Evolutionary conservation across 2,888 invertebrate species (phyloP).

Genomic region (Aleiodes leptofemur): DNA sequence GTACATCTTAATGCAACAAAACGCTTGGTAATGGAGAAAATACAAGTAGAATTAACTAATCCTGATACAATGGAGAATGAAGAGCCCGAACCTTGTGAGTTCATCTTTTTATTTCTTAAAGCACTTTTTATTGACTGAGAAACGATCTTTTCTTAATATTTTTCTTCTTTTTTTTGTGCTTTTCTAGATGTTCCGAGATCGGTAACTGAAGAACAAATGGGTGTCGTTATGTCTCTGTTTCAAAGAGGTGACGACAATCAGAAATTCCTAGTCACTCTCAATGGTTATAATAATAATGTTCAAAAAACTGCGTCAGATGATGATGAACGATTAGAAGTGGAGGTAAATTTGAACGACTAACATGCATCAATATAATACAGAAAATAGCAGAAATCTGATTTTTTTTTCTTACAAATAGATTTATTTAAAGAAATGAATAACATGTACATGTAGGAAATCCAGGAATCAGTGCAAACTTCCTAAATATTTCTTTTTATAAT

Average conservation of each 20-base stretch:
- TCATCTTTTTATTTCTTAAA: slow-evolving; percentile 8
- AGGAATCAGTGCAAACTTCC: no score
- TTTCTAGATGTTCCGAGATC: slow-evolving; percentile 62
- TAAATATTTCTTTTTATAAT: no score
- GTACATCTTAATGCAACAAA: slow-evolving; percentile 70
- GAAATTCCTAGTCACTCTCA: slow-evolving; percentile 72
- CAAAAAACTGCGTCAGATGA: slow-evolving; percentile 65
- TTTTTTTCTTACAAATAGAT: no score
- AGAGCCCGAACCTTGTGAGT: slow-evolving; percentile 67
- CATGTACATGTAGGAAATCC: no score
- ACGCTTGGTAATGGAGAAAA: slow-evolving; percentile 71
- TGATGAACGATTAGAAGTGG: slow-evolving; percentile 67
- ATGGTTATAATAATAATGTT: slow-evolving; percentile 71
- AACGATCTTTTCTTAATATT: not conserved
- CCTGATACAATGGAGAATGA: slow-evolving; percentile 55
- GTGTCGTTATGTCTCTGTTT: slow-evolving; percentile 71
- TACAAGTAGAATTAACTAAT: slow-evolving; percentile 68
- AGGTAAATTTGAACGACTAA: slow-evolving; percentile 59
- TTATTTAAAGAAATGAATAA: no score
- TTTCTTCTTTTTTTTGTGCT: not conserved
- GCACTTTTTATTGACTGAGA: no score
- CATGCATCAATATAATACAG: not conserved
- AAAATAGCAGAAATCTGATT: no score
- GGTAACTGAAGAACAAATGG: slow-evolving; percentile 69
- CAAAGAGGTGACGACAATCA: slow-evolving; percentile 71